Evolutionary conservation across 2,113 vertebrate species (phyloP).

Genomic region (Nesoenas mayeri): DNA sequence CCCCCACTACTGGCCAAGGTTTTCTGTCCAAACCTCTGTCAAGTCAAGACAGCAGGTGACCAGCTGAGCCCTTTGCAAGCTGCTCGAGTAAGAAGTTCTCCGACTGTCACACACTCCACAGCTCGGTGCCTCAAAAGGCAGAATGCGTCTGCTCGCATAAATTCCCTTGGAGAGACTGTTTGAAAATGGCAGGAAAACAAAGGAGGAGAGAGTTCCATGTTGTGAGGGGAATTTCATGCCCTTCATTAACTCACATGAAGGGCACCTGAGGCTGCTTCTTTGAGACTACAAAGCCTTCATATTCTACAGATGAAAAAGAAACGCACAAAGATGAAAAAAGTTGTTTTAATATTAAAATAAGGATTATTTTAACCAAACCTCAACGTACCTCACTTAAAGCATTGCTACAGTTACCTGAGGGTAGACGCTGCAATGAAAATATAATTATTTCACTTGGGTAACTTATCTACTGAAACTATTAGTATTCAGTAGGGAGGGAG

Average conservation of each 20-base stretch:
- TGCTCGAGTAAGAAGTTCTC: not conserved
- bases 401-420: not conserved
- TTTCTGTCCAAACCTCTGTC: not conserved
- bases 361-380: not conserved
- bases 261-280: not conserved
- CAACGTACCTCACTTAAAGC: not conserved
- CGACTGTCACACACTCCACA: not conserved
- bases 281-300: not conserved
- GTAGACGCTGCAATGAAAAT: not conserved
- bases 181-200: not conserved
- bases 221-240: not conserved
- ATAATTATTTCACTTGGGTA: not conserved
- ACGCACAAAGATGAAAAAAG: not conserved
- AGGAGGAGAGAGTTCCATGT: not conserved
- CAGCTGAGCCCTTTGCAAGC: not conserved
- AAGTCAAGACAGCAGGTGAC: not conserved
- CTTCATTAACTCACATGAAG: not conserved
- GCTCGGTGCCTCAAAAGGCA: not conserved
- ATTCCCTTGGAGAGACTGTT: not conserved
- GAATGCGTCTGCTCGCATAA: not conserved
- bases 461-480: not conserved
- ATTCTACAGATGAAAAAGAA: not conserved
- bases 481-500: not conserved
- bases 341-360: not conserved
- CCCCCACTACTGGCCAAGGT: not conserved